Conservation (phyloP, 2,113 vertebrate species). For the Vidua chalybeata region DNA sequence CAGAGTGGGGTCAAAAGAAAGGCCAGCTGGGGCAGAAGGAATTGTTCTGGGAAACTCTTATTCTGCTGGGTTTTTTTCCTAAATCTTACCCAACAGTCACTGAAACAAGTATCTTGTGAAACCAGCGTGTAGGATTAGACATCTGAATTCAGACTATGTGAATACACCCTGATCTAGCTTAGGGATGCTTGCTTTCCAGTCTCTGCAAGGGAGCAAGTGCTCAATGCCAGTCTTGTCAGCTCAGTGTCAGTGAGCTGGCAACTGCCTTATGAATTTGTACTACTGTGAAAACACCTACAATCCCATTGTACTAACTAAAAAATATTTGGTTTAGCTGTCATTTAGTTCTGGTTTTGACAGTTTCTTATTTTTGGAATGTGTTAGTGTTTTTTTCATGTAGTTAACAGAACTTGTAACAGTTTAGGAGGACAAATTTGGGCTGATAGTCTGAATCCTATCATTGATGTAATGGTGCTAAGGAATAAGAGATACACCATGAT, state of each 20-base stretch:
- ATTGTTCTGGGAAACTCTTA: neutral
- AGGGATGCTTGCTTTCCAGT: neutral
- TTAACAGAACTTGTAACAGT: neutral
- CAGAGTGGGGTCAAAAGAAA: neutral
- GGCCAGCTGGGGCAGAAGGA: rapidly evolving
- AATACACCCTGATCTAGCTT: neutral
- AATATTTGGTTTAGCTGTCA: neutral
- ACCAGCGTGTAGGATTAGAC: neutral
- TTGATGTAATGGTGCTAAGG: neutral
- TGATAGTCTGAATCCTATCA: neutral
- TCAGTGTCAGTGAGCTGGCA: neutral
- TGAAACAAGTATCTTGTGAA: neutral
- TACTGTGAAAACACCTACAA: neutral
- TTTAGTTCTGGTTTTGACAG: neutral
- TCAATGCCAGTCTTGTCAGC: neutral
- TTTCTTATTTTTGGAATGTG: neutral
- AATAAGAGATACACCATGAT: neutral
- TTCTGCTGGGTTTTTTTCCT: neutral
- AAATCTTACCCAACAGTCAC: neutral
- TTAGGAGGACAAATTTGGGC: neutral
- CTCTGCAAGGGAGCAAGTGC: neutral
- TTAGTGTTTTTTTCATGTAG: neutral
- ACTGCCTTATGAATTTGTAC: neutral
- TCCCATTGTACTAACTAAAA: neutral
- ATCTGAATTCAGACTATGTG: neutral